phyloP scores from a whole-genome alignment of 2,797 vertebrate species.

The Heteromormyrus szaboi region DNA sequence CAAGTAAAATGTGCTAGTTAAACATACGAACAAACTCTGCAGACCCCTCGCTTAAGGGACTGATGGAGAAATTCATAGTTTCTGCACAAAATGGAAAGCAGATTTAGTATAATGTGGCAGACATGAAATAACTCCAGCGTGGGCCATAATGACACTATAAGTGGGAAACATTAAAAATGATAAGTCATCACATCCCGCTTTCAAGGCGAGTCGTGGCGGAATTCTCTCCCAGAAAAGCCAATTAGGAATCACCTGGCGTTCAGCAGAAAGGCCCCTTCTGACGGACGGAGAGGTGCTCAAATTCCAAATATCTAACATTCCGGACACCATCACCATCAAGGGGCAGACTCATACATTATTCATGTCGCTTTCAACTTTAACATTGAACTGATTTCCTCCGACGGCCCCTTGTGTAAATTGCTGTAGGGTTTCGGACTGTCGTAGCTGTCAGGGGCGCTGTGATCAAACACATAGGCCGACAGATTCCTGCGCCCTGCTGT shows the following conservation, averaged over 20 bases:
- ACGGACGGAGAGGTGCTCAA: slow-evolving; percentile 13
- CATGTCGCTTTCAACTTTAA: slow-evolving; percentile 23
- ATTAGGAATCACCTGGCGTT: slow-evolving; percentile 17
- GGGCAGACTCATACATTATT: slow-evolving; percentile 14
- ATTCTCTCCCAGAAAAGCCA: neutral
- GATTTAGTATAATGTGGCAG: neutral
- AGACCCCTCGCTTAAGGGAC: neutral
- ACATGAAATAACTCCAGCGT: slow-evolving; percentile 10
- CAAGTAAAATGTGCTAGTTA: neutral
- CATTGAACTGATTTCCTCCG: slow-evolving; percentile 13
- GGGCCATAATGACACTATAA: neutral
- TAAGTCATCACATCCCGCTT: neutral
- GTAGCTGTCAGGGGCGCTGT: neutral
- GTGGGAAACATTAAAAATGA: neutral
- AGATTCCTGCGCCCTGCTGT: neutral
- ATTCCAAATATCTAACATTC: slow-evolving; percentile 18
- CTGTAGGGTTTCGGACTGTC: neutral
- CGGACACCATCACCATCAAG: neutral
- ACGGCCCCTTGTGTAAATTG: slow-evolving; percentile 17
- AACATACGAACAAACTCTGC: neutral
- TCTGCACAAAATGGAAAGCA: neutral
- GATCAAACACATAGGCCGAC: neutral
- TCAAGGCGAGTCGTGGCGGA: neutral
- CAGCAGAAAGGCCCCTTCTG: neutral
- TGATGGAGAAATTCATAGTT: neutral